Conservation (phyloP, 2,797 vertebrate species). For the Pelobates cultripes region DNA sequence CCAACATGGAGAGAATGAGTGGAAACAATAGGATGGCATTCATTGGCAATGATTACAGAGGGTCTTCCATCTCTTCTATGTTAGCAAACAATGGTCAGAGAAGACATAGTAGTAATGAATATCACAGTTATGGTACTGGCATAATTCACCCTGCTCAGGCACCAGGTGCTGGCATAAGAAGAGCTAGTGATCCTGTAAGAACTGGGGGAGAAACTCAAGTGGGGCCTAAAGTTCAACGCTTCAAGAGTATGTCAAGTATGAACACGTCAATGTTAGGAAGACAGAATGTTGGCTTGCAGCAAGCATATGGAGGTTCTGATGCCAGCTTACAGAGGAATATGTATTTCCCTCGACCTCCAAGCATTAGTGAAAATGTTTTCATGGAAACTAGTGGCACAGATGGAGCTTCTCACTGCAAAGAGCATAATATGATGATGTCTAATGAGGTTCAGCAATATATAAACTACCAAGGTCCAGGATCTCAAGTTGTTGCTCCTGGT, state of each 20-base stretch:
- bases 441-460: slow-evolving; percentile 77
- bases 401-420: slow-evolving; percentile 68
- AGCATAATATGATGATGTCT: slow-evolving; percentile 71
- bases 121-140: slow-evolving; percentile 79
- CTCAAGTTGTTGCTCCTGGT: slow-evolving; percentile 72
- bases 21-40: slow-evolving; percentile 63
- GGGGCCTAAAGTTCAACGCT: slow-evolving; percentile 78
- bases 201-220: slow-evolving; percentile 69
- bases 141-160: slow-evolving; percentile 76
- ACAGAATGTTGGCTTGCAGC: slow-evolving; percentile 67
- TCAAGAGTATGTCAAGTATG: slow-evolving; percentile 77
- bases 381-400: slow-evolving; percentile 83
- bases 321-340: slow-evolving; percentile 75
- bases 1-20: slow-evolving; percentile 75
- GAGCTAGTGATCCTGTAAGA: slow-evolving; percentile 77
- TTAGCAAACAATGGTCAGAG: slow-evolving; percentile 72
- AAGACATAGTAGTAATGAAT: slow-evolving; percentile 79
- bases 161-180: slow-evolving; percentile 72
- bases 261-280: slow-evolving; percentile 68
- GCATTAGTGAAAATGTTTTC: slow-evolving; percentile 91
- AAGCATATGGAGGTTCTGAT: slow-evolving; percentile 78
- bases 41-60: slow-evolving; percentile 71
- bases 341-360: slow-evolving; percentile 89
- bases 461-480: slow-evolving; percentile 69
- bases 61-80: slow-evolving; percentile 71